Base-by-base conservation (phyloP, 2,888 invertebrate species). In the Xestia xanthographa region DNA sequence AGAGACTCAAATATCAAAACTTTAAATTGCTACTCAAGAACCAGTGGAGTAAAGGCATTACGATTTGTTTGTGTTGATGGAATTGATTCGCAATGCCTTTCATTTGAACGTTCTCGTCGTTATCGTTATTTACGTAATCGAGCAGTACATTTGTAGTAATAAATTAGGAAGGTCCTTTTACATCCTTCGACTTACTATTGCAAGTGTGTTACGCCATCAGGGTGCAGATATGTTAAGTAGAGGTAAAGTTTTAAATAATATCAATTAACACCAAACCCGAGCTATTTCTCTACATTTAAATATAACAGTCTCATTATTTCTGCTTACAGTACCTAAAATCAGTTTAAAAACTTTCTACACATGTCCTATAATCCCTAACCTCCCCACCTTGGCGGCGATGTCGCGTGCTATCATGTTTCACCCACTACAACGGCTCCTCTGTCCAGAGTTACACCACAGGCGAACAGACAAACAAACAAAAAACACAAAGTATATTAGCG, bases 341-440 rank as follows among this genome's bases (percentile, higher is more conserved):
- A 60, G 53, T 72, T 56, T 17, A 66, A 43, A 0, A 72, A 62
- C 62, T 81, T 74, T 87, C 69, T 65, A 2, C 11, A n/a, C n/a
- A 17, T 26, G 45, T 63, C 63, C 68, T 41, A 6, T 17, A 8
- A 14, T 38, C 82, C 93, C 91, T 66, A 68, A n/a, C 53, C 84
- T 93, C 91, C 93, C 76, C 92, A 75, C 75, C 88, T 91, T 80
- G 88, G 89, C 92, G 91, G 91, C 91, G 89, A 91, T 95, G 95
- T 96, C 95, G 95, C 96, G 94, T 94, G 93, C 94, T 92, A 95
- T 96, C 94, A 90, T 91, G 92, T 96, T 95, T 94, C 95, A 91
- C 90, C 87, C 87, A 87, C 86, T 87, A 95, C 94, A 95, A 93
- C 86, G 91, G 83, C 82, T 85, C 90, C 92, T 93, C 92, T 93